Base-by-base conservation (phyloP, 2,888 invertebrate species). In the Dioctria rufipes region DNA sequence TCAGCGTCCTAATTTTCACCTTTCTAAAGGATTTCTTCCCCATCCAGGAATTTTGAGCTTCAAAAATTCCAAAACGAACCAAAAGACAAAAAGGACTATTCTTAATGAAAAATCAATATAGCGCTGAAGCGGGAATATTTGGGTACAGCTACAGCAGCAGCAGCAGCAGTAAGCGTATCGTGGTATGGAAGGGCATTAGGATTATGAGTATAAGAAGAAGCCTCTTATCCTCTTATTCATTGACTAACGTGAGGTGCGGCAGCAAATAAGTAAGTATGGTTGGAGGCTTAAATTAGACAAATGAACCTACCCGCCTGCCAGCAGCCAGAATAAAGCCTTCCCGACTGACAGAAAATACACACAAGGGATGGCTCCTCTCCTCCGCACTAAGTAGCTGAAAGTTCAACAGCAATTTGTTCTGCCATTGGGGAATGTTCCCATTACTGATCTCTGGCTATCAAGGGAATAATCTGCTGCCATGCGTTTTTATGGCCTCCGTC, bases 391-490 rank as follows among this genome's bases (percentile, higher is more conserved):
- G 66, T 66, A 78, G 78, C 66, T 78, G 78, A 78, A 78, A 78
- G 78, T 78, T 78, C 78, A 78, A 78, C 78, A 66, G 63, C 66
- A 78, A 78, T 78, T 78, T 78, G 78, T 78, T 66, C 78, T 78
- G 66, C 78, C 78, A 78, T 66, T 66, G 78, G 78, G 78, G 66
- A 80, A 80, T 80, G 61, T 73, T 80, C 71, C 71, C 73, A 80
- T 80, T 80, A 80, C 80, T 78, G 67, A 81, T 66, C 69, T 78
- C 78, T 49, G 40, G 58, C 71, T 81, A 80, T 78, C 81, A 80
- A 77, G 78, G 81, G 71, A 81, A 78, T 81, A 81, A 80, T 80
- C 80, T 71, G 69, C 63, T 80, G 71, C 80, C 80, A 81, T 81
- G 77, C 80, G 81, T 81, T 81, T 81, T 80, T 80, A 80, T 75